A percentile compares a stretch with the other conserved stretches of the same genome.
These are phyloP conservation scores for Lepidurus couesii DNA, from an alignment of 1,140 invertebrate genomes.

Conservation along the genomic window DNA sequence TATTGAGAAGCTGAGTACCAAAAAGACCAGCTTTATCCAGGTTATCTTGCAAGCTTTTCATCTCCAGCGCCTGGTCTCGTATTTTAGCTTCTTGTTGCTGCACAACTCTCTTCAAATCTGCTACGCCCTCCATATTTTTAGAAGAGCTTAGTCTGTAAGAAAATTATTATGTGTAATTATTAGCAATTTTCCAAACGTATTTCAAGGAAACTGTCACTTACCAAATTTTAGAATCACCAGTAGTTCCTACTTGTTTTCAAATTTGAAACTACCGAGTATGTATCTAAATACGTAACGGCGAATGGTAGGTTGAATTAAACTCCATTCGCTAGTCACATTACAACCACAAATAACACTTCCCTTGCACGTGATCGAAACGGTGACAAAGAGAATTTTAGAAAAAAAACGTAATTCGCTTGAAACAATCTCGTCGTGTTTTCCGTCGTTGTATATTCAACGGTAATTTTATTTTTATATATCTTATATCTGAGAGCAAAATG, in stretches of 20 bases:
- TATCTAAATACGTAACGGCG: background rate
- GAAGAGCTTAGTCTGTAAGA: background rate
- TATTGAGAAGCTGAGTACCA: background rate
- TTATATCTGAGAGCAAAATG: too few relatives aligned
- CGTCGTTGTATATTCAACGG: too few relatives aligned
- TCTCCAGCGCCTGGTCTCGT: background rate
- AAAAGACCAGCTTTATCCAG: background rate
- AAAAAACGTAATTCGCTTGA: too few relatives aligned
- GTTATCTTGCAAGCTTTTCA: background rate
- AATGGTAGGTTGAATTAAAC: background rate
- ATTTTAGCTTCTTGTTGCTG: background rate
- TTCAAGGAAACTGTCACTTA: background rate
- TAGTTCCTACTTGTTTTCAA: slow-evolving; percentile 9
- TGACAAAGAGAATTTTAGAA: too few relatives aligned
- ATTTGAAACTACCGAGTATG: background rate
- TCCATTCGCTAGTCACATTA: too few relatives aligned
- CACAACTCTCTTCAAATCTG: background rate
- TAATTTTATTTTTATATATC: too few relatives aligned
- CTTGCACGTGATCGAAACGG: too few relatives aligned
- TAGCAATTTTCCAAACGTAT: background rate
- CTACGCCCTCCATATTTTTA: background rate
- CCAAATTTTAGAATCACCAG: background rate
- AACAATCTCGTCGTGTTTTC: too few relatives aligned
- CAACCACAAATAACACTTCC: too few relatives aligned
- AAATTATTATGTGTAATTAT: too few relatives aligned